phyloP scores from a whole-genome alignment of 2,888 invertebrate genomes.

The Hyppa rectilinea region DNA sequence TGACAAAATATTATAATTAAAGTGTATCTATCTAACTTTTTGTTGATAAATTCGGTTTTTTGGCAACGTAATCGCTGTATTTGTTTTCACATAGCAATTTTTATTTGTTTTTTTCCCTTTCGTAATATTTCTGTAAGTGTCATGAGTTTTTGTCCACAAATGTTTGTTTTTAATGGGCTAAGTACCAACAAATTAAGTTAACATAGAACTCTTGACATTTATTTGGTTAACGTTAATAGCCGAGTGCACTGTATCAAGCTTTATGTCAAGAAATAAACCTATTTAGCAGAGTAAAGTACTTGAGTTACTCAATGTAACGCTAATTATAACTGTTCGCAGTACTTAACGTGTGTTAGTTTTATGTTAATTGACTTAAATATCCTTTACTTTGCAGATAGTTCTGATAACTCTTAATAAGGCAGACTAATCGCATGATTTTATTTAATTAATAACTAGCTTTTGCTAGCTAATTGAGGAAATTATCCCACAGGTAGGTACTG shows the following conservation, averaged over 20 bases:
- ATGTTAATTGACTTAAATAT: conserved; percentile 28
- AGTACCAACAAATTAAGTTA: background rate
- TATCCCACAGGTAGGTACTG: no score
- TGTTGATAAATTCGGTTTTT: conserved; percentile 38
- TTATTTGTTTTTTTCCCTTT: background rate
- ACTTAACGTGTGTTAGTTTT: conserved; percentile 19
- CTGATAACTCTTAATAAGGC: conserved; percentile 30
- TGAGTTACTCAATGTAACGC: conserved; percentile 34
- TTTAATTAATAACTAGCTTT: background rate
- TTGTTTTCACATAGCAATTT: conserved; percentile 10
- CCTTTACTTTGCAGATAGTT: background rate
- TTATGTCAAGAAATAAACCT: conserved; percentile 42
- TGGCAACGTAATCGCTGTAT: conserved; percentile 21
- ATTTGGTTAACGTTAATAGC: conserved; percentile 23
- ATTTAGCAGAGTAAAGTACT: conserved; percentile 5
- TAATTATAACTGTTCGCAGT: conserved; percentile 35
- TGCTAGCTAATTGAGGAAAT: no score
- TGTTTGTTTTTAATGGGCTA: background rate
- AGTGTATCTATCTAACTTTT: conserved; percentile 42
- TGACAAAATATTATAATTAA: conserved; percentile 57
- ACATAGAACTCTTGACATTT: conserved; percentile 9
- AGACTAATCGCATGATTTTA: conserved; percentile 13
- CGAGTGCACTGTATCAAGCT: conserved; percentile 8
- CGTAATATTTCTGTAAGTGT: background rate
- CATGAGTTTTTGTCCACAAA: no score